Evolutionary conservation across 2,888 invertebrate species (phyloP).

Genomic region (Gasteruption jaculator): DNA sequence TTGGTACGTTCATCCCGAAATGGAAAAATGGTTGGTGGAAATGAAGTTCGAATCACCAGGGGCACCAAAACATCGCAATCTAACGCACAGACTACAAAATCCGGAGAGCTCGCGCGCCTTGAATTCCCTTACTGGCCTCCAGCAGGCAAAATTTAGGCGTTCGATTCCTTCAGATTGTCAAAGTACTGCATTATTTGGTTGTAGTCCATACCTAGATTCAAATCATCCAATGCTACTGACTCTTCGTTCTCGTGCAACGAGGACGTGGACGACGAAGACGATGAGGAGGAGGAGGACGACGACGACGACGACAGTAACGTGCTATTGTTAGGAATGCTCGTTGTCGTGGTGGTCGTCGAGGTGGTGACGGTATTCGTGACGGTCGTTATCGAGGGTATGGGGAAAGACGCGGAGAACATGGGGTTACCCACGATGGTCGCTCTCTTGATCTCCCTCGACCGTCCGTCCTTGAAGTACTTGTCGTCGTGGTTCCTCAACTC

Average conservation of each 20-base stretch:
- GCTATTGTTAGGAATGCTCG: too few species aligned
- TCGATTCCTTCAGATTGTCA: constrained; percentile 93
- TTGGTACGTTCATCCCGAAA: too few species aligned
- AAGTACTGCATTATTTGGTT: constrained; percentile 98
- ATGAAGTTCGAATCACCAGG: too few species aligned
- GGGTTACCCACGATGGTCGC: constrained; percentile 86
- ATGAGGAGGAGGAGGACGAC: constrained; percentile 46
- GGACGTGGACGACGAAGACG: constrained; percentile 39
- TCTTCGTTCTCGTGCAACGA: constrained; percentile 54
- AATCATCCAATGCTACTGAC: constrained; percentile 71
- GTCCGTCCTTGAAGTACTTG: constrained; percentile 31
- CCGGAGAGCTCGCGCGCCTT: too few species aligned
- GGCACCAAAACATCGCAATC: too few species aligned
- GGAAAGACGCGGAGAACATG: constrained; percentile 66
- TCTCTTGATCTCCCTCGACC: constrained; percentile 66
- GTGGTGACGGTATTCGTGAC: constrained; percentile 23
- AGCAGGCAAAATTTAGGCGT: too few species aligned
- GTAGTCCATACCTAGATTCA: constrained; percentile 86
- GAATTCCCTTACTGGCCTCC: too few species aligned
- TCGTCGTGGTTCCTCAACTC: constrained; percentile 41
- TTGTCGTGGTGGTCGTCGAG: constrained; percentile 21
- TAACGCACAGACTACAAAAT: too few species aligned
- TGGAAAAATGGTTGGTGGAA: too few species aligned
- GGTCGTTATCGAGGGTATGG: constrained; percentile 38
- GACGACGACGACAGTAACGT: constrained; percentile 25